Evolutionary conservation across 2,113 vertebrate genomes (phyloP).

Genomic region (Lathamus discolor): DNA sequence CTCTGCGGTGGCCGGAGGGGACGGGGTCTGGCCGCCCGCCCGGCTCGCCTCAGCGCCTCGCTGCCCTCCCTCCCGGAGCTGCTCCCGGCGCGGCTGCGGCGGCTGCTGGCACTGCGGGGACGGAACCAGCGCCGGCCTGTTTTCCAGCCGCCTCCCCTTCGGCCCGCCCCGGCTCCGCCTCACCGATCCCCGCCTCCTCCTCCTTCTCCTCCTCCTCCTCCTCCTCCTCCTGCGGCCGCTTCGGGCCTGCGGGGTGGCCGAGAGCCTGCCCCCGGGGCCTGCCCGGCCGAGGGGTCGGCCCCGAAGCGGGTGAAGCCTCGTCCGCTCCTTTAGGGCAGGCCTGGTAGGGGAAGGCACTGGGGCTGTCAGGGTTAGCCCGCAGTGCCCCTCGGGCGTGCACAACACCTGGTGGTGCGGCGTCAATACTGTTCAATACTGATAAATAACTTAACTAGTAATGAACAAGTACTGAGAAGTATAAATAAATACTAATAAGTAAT

Average conservation of each 20-base stretch:
- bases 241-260: too few relatives aligned
- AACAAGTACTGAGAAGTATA: not conserved
- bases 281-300: not conserved
- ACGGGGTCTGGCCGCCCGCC: conserved; percentile 16
- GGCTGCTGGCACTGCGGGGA: conserved; percentile 39
- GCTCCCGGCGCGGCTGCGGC: conserved; percentile 37
- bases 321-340: not conserved
- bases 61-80: conserved; percentile 33
- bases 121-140: conserved; percentile 57
- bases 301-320: too few relatives aligned
- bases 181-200: not conserved
- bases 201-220: not conserved
- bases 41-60: conserved; percentile 20
- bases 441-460: not conserved
- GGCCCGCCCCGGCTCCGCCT: conserved; percentile 51
- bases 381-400: not conserved
- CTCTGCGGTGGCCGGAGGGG: conserved; percentile 36
- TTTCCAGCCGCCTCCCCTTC: conserved; percentile 53
- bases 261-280: too few relatives aligned
- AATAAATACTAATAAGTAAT: not conserved
- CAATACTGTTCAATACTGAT: not conserved
- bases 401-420: not conserved
- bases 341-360: not conserved
- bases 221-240: not conserved
- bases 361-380: not conserved